phyloP scores from a whole-genome alignment of 2,797 vertebrate species.

The Australoheros facetus region DNA sequence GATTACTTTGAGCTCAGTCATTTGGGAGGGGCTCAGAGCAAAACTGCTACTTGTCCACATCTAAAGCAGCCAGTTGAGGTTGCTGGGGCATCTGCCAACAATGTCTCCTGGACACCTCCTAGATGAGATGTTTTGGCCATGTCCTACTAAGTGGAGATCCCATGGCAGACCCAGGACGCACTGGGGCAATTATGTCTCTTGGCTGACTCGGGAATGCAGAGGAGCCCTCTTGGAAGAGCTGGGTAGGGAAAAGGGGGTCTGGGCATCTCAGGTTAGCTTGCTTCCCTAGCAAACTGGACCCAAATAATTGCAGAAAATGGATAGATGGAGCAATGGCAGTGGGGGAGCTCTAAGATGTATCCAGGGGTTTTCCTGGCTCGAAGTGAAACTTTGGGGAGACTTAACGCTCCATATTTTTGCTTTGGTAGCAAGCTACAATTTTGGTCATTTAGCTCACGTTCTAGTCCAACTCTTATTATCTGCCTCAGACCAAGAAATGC shows the following conservation, averaged over 20 bases:
- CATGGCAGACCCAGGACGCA: background rate
- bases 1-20: background rate
- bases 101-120: background rate
- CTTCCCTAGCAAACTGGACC: too few relatives aligned
- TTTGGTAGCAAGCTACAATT: background rate
- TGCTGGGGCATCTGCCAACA: background rate
- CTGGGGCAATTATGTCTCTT: too few relatives aligned
- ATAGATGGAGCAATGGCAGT: too few relatives aligned
- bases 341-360: too few relatives aligned
- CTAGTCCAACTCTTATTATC: background rate
- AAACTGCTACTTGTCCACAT: background rate
- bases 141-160: background rate
- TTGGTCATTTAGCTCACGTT: background rate
- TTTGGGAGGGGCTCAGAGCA: background rate
- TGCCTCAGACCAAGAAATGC: constrained; percentile 3
- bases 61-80: background rate
- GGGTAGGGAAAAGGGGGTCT: background rate
- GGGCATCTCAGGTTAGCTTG: too few relatives aligned
- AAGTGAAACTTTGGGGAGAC: too few relatives aligned
- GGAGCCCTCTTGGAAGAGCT: background rate
- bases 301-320: too few relatives aligned
- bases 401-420: background rate
- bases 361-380: too few relatives aligned
- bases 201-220: background rate
- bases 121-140: background rate